Evolutionary conservation across 2,888 invertebrate genomes (phyloP), one percentile per base, ranked within the genome.

Genomic region (Hyposoter didymator): DNA sequence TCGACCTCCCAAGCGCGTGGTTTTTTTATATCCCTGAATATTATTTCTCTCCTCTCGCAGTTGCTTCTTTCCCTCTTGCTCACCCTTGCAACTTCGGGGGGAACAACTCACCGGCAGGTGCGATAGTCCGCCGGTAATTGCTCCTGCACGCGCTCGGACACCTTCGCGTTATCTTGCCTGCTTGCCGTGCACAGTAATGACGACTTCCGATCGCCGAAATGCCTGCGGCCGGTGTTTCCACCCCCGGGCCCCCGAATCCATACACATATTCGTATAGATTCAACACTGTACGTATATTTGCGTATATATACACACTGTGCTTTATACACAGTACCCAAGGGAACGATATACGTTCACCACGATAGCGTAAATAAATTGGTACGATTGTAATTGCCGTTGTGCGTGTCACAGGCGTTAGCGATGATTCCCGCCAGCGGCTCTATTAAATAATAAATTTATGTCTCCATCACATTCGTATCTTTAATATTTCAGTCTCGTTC

Each of bases 351-450:
- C 70, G 35, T 79, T 78, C n/a, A 78, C 78, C 74, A 78, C 80
- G 92, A 93, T 92, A 92, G 88, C 88, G 79, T 88, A 89, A 88
- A 91, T 92, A 91, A 93, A 93, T 92, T 92, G 91, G 90, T 90
- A 88, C 89, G 91, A 91, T 92, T 92, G 92, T 94, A 93, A 93
- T 93, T 93, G 93, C 93, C 90, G 89, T 93, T 93, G 93, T 93
- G 93, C 93, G 93, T 94, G 93, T 90, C 89, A 81, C 88, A 80
- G 87, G 84, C 82, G 78, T 86, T 74, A 75, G 79, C 86, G 86
- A 84, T 79, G 82, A 86, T 82, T 86, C 86, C 67, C 43, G 66
- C 73, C 47, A 52, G 12, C n/a, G 22, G 2, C 19, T 14, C 35
- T 75, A 22, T 76, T 84, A 76, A 84, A 84, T 80, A 75, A 64